phyloP scores from a whole-genome alignment of 2,888 invertebrate genomes.

The Sarcophaga subvicina region DNA sequence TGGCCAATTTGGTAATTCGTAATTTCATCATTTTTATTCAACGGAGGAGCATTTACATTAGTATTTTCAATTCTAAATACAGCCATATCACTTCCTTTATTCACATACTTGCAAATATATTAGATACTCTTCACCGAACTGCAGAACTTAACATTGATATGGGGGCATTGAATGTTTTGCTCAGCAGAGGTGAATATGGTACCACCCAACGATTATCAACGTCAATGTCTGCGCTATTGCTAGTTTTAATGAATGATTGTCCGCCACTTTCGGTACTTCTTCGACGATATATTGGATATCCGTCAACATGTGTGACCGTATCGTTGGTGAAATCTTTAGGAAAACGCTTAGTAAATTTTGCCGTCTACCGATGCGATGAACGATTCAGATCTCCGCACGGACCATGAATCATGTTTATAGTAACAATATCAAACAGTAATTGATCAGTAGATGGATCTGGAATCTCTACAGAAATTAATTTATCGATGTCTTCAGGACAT shows the following conservation, averaged over 20 bases:
- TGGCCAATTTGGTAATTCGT: conserved; percentile 69
- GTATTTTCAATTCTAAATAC: conserved; percentile 13
- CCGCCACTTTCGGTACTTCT: conserved; percentile 36
- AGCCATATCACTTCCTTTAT: conserved; percentile 56
- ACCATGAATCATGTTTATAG: conserved; percentile 67
- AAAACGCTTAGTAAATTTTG: too few relatives aligned
- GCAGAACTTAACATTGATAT: conserved; percentile 26
- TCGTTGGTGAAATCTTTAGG: too few relatives aligned
- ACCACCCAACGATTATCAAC: conserved; percentile 20
- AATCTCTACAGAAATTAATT: too few relatives aligned
- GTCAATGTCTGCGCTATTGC: too few relatives aligned
- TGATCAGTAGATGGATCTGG: conserved; percentile 32
- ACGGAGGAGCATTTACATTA: too few relatives aligned
- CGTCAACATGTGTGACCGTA: conserved; percentile 33
- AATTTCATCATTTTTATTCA: neutral
- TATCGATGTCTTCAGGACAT: too few relatives aligned
- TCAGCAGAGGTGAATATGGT: conserved; percentile 12
- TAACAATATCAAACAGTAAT: conserved; percentile 62
- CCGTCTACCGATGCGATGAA: too few relatives aligned
- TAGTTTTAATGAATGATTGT: too few relatives aligned
- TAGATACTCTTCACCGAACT: conserved; percentile 13
- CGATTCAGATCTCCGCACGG: conserved; percentile 3
- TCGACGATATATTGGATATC: conserved; percentile 64
- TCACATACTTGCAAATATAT: conserved; percentile 63
- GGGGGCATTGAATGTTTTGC: neutral